Evolutionary conservation across 64 coral and sea anemone genomes (phyloP).

Genomic region (Orbicella faveolata): DNA sequence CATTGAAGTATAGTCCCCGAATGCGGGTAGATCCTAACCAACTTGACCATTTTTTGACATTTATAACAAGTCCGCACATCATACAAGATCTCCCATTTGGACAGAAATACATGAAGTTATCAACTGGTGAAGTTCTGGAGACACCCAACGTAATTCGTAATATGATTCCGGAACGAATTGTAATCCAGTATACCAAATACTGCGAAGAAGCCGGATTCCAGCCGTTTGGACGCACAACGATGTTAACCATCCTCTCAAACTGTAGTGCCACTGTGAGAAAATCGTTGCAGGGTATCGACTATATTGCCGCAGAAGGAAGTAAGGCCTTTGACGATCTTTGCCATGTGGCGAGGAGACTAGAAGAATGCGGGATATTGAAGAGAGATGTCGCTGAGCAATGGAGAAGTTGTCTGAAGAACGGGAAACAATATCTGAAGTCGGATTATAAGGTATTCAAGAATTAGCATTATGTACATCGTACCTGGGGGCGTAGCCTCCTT

Average conservation of each 20-base stretch:
- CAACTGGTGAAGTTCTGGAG: background rate
- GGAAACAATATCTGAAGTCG: slow-evolving; percentile 8
- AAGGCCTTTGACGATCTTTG: slow-evolving; percentile 8
- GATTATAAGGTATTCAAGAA: slow-evolving; percentile 10
- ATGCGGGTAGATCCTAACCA: slow-evolving; percentile 1
- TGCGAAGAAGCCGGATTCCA: background rate
- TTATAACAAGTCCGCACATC: slow-evolving; percentile 39
- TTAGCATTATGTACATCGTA: background rate
- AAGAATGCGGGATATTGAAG: background rate
- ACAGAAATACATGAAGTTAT: background rate
- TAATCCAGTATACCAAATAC: slow-evolving; percentile 9
- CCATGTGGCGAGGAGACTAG: background rate
- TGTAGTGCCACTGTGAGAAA: slow-evolving; percentile 2
- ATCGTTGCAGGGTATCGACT: slow-evolving; percentile 1
- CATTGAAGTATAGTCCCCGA: background rate
- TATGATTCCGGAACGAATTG: slow-evolving; percentile 14
- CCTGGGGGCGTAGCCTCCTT: background rate
- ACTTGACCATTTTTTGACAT: slow-evolving; percentile 38
- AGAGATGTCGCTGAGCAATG: slow-evolving; percentile 9
- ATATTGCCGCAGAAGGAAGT: slow-evolving; percentile 4
- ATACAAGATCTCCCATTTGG: slow-evolving; percentile 26
- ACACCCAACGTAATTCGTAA: background rate
- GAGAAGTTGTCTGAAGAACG: background rate
- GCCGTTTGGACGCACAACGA: background rate
- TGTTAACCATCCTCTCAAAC: background rate